Evolutionary conservation across 2,888 invertebrate species (phyloP).

Genomic region (Uloborus plumipes): DNA sequence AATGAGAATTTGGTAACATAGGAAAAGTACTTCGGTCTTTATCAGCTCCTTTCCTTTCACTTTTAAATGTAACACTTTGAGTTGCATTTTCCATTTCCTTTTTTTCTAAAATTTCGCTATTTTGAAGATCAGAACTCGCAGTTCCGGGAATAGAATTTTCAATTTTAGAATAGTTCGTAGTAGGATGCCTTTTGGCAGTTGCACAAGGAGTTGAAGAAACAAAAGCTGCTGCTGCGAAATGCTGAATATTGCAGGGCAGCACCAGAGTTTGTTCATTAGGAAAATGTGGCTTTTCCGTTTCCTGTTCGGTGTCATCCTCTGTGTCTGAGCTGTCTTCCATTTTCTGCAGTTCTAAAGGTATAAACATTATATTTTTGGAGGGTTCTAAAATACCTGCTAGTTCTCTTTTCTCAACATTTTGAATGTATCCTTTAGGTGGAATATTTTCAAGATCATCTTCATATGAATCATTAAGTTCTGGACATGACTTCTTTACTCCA

Average conservation of each 20-base stretch:
- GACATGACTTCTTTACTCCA: no score
- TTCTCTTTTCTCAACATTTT: constrained; percentile 29
- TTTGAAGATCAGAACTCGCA: no score
- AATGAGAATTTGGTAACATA: not conserved
- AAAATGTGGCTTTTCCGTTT: constrained; percentile 4
- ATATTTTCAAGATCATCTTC: constrained; percentile 42
- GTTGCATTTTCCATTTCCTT: no score
- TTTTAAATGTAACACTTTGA: not conserved
- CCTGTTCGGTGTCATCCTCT: constrained; percentile 6
- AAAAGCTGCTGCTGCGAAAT: constrained; percentile 63
- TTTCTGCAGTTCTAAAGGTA: constrained; percentile 73
- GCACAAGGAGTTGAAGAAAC: constrained; percentile 64
- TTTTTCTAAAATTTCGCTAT: no score
- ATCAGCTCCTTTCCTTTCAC: not conserved
- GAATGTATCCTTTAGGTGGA: constrained; percentile 46
- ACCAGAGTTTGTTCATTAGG: constrained; percentile 49
- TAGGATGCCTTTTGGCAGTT: not conserved
- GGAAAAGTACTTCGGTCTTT: constrained; percentile 33
- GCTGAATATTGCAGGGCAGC: constrained; percentile 55
- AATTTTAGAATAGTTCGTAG: no score
- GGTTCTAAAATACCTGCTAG: constrained; percentile 65
- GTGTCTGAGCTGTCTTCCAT: constrained; percentile 67
- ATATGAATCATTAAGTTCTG: not conserved
- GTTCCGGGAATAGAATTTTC: no score
- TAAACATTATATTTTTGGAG: constrained; percentile 60